A percentile compares a stretch with the other conserved stretches of the same genome.
Evolutionary conservation across 2,888 invertebrate genomes (phyloP).

Genomic region (Hemistola chrysoprasaria): DNA sequence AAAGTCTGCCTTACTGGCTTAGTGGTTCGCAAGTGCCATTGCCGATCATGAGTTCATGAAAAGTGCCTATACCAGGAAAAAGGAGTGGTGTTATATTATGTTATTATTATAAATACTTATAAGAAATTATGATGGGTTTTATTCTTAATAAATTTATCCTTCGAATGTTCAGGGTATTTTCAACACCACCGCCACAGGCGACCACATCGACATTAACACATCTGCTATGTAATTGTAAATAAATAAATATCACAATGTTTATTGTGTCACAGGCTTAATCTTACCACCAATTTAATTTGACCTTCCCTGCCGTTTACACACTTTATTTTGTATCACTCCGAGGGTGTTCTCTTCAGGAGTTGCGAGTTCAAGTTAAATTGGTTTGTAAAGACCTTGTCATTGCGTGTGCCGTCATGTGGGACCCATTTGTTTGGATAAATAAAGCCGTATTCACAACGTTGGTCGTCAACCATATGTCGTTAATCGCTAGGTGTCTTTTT

Average conservation of each 20-base stretch:
- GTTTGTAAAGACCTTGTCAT: slow-evolving; percentile 66
- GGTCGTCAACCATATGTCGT: slow-evolving; percentile 55
- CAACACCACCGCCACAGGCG: slow-evolving; percentile 18
- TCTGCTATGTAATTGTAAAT: slow-evolving; percentile 68
- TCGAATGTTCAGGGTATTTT: background rate
- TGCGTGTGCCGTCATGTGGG: slow-evolving; percentile 71
- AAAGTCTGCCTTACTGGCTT: too few species aligned
- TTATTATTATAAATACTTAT: too few species aligned
- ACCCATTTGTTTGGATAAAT: slow-evolving; percentile 75
- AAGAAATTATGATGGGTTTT: too few species aligned
- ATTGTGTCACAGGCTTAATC: slow-evolving; percentile 70
- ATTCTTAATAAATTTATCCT: background rate
- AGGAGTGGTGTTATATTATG: too few species aligned
- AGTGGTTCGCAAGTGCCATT: too few species aligned
- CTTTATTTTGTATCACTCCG: background rate
- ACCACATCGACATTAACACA: slow-evolving; percentile 45
- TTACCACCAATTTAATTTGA: slow-evolving; percentile 37
- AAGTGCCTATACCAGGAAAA: too few species aligned
- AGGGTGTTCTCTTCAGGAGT: background rate
- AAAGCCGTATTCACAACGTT: slow-evolving; percentile 57
- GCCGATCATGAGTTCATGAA: too few species aligned
- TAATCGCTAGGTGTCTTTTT: slow-evolving; percentile 25
- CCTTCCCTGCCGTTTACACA: slow-evolving; percentile 26
- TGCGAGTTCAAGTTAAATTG: slow-evolving; percentile 36
- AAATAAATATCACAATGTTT: slow-evolving; percentile 69